phyloP scores from a whole-genome alignment of 2,797 vertebrate genomes.

The Microcaecilia unicolor region DNA sequence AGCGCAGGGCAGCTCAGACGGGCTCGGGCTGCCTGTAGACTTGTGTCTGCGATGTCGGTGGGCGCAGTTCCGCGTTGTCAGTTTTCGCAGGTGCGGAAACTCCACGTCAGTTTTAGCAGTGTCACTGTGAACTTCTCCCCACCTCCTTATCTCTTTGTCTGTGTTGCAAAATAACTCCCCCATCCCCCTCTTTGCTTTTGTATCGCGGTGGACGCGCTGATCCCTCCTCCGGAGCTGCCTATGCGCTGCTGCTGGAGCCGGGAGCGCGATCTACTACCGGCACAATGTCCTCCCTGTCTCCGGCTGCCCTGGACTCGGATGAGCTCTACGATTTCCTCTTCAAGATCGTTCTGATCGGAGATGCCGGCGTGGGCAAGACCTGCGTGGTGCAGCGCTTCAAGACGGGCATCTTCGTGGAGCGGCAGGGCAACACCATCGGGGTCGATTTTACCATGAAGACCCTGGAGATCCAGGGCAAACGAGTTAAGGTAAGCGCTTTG shows the following conservation, averaged over 20 bases:
- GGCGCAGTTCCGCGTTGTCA: conserved; percentile 33
- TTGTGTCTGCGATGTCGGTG: no score
- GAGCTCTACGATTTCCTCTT: conserved; percentile 72
- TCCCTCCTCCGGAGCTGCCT: no score
- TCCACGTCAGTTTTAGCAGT: no score
- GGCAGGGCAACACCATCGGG: conserved; percentile 74
- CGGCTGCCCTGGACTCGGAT: conserved; percentile 46
- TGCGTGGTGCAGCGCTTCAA: conserved; percentile 78
- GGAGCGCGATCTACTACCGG: background rate
- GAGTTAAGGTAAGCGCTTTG: conserved; percentile 67
- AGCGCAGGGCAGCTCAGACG: no score
- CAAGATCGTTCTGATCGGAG: conserved; percentile 70
- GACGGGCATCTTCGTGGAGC: conserved; percentile 64
- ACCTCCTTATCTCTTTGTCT: no score
- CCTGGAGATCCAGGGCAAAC: conserved; percentile 69
- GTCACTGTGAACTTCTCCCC: no score
- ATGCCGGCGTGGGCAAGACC: conserved; percentile 78
- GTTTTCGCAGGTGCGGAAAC: conserved; percentile 36
- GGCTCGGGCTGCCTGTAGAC: no score
- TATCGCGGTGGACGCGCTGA: no score
- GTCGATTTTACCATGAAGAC: conserved; percentile 81
- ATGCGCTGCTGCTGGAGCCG: no score
- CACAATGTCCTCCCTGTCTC: conserved; percentile 43
- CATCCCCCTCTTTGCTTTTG: no score
- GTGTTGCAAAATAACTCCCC: no score